phyloP scores from a whole-genome alignment of 1,140 invertebrate genomes.

The Drosophila chauvacae region DNA sequence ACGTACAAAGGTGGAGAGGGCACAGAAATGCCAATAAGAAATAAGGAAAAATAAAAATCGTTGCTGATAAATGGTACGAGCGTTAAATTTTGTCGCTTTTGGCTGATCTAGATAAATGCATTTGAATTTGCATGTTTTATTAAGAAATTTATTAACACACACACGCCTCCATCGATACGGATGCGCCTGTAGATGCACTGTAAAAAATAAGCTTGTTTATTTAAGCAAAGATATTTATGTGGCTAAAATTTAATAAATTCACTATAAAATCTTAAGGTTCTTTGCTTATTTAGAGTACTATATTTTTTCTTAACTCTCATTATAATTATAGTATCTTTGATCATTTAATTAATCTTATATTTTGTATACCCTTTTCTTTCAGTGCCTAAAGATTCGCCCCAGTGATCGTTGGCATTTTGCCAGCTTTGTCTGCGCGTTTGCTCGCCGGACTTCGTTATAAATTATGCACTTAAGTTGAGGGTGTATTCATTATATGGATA shows the following conservation, averaged over 20 bases:
- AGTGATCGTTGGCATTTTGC: conserved; percentile 31
- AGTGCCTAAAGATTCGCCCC: conserved; percentile 7
- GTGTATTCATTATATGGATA: conserved; percentile 80
- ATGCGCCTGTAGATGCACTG: conserved; percentile 24
- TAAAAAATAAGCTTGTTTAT: not conserved
- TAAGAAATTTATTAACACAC: conserved; percentile 82
- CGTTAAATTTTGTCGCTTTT: conserved; percentile 81
- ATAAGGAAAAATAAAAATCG: conserved; percentile 32
- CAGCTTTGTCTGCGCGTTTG: conserved; percentile 31
- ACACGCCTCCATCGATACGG: conserved; percentile 27
- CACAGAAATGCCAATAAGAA: conserved; percentile 28
- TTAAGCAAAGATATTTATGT: not conserved
- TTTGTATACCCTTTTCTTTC: not conserved
- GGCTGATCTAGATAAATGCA: conserved; percentile 82
- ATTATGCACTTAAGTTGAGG: conserved; percentile 83
- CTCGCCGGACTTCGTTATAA: conserved; percentile 76
- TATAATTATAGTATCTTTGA: too few relatives aligned
- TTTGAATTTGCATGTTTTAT: conserved; percentile 83
- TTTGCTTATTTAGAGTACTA: too few relatives aligned
- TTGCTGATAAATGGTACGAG: conserved; percentile 77
- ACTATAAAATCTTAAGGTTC: not conserved
- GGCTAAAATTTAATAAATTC: not conserved
- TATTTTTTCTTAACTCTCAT: not conserved
- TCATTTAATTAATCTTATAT: not conserved
- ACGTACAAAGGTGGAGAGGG: conserved; percentile 25